These are phyloP conservation scores for Sminthurides bifidus DNA, from an alignment of 1,140 invertebrate genomes.

Conservation along the genomic window DNA sequence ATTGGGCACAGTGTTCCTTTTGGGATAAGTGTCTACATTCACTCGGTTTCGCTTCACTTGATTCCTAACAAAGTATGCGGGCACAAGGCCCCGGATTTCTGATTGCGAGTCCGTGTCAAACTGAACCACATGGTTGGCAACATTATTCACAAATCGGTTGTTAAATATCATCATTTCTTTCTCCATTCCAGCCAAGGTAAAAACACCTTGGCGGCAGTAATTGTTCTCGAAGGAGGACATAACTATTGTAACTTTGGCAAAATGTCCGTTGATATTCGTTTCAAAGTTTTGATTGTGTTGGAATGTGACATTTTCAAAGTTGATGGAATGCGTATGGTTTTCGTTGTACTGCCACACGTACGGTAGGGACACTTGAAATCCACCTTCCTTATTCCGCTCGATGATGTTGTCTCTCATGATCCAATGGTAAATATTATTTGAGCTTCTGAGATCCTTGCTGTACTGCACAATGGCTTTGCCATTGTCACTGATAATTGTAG, in stretches of 20 bases:
- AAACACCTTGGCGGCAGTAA: constrained; percentile 62
- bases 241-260: constrained; percentile 61
- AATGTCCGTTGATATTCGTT: constrained; percentile 80
- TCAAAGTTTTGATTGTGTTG: constrained; percentile 71
- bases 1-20: constrained; percentile 5
- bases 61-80: constrained; percentile 67
- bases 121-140: constrained; percentile 72
- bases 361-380: constrained; percentile 71
- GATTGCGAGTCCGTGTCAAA: constrained; percentile 84
- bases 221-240: constrained; percentile 78
- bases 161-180: constrained; percentile 71
- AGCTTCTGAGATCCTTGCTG: constrained; percentile 70
- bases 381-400: constrained; percentile 67
- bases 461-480: constrained; percentile 72
- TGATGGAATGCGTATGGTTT: constrained; percentile 81
- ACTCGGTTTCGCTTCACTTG: constrained; percentile 60
- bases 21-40: constrained; percentile 28
- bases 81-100: constrained; percentile 73
- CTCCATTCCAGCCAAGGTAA: constrained; percentile 89
- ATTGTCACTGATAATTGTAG: constrained; percentile 68
- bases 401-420: constrained; percentile 75
- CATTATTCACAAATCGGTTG: constrained; percentile 66
- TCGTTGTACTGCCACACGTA: constrained; percentile 93
- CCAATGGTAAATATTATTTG: constrained; percentile 91
- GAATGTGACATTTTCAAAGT: constrained; percentile 76